Percentiles rank a stretch among this genome's conserved stretches.
These are phyloP conservation scores for Struthio camelus DNA, from an alignment of 2,113 vertebrate species.

Conservation along the genomic window DNA sequence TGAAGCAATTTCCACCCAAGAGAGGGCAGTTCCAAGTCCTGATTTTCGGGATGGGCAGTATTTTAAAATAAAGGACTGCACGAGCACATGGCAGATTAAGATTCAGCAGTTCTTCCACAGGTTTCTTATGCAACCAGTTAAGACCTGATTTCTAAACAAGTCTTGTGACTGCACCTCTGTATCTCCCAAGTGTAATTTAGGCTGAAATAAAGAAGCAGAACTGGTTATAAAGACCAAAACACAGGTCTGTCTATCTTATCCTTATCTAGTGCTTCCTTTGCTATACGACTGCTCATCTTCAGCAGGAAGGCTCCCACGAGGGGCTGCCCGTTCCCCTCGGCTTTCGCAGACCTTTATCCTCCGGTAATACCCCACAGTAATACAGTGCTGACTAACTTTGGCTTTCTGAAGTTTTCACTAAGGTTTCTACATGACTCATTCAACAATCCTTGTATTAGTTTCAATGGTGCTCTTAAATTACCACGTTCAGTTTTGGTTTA, in stretches of 20 bases:
- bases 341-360: background rate
- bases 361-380: background rate
- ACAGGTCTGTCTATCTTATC: background rate
- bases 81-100: background rate
- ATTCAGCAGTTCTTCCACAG: background rate
- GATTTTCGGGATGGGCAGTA: constrained; percentile 27
- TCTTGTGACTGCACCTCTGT: background rate
- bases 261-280: background rate
- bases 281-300: background rate
- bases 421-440: background rate
- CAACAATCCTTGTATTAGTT: background rate
- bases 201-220: background rate
- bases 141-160: background rate
- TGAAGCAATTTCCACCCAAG: background rate
- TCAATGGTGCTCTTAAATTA: background rate
- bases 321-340: background rate
- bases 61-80: constrained; percentile 15
- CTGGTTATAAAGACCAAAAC: background rate
- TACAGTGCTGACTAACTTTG: background rate
- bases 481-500: background rate
- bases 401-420: background rate
- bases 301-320: background rate
- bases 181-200: background rate
- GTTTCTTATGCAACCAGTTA: background rate
- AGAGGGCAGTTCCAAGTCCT: background rate